Evolutionary conservation across 2,113 vertebrate genomes (phyloP).

Genomic region (Pan troglodytes): NHGRI_mPanTro3-v2.1_pri NC_072402.2:168986501-168987000

Average conservation of each 20-base stretch:
- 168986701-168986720: neutral
- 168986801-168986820: neutral
- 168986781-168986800: neutral
- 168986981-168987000: neutral
- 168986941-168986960: neutral
- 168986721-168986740: neutral
- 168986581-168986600: too few relatives aligned
- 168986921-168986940: neutral
- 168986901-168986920: neutral
- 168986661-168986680: neutral
- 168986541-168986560: neutral
- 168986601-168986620: neutral
- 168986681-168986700: neutral
- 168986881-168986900: neutral
- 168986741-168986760: neutral
- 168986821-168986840: neutral
- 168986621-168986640: neutral
- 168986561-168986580: neutral
- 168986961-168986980: neutral
- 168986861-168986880: neutral
- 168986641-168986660: neutral
- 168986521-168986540: too few relatives aligned
- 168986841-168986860: neutral
- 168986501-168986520: too few relatives aligned
- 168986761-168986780: neutral